Percentiles rank a stretch among this genome's conserved stretches.
phyloP scores from a whole-genome alignment of 2,113 vertebrate genomes.

The Himantopus leucocephalus region DNA sequence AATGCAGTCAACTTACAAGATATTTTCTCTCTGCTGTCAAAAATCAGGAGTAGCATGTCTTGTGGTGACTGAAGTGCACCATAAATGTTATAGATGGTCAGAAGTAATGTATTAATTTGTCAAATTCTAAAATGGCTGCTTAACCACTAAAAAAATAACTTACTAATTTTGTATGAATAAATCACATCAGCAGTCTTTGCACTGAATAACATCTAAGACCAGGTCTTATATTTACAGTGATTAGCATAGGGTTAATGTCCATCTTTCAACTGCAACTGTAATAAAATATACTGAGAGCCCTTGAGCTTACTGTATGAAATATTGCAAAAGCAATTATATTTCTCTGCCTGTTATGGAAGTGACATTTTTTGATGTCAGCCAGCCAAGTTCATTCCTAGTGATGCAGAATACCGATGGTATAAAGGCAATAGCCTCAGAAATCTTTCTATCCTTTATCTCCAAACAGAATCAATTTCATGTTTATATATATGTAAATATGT shows the following conservation, averaged over 20 bases:
- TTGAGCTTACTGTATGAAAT: not conserved
- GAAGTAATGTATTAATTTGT: not conserved
- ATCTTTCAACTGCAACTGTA: not conserved
- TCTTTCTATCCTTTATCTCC: not conserved
- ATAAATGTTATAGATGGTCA: not conserved
- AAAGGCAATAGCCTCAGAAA: not conserved
- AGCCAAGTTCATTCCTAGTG: not conserved
- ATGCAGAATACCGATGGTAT: not conserved
- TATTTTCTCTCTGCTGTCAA: not conserved
- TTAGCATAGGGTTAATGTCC: not conserved
- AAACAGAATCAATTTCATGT: not conserved
- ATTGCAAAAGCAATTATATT: conserved; percentile 39
- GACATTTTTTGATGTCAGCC: not conserved
- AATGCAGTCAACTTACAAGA: not conserved
- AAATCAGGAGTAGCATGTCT: not conserved
- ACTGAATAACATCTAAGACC: not conserved
- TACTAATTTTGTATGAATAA: not conserved
- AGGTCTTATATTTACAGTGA: not conserved
- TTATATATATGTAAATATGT: not conserved
- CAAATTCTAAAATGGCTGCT: not conserved
- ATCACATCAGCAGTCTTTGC: not conserved
- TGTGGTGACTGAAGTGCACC: not conserved
- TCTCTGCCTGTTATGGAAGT: not conserved
- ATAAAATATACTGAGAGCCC: not conserved
- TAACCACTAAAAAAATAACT: not conserved